Conservation (phyloP, 2,113 vertebrate genomes). For the Corynorhinus townsendii region DNA sequence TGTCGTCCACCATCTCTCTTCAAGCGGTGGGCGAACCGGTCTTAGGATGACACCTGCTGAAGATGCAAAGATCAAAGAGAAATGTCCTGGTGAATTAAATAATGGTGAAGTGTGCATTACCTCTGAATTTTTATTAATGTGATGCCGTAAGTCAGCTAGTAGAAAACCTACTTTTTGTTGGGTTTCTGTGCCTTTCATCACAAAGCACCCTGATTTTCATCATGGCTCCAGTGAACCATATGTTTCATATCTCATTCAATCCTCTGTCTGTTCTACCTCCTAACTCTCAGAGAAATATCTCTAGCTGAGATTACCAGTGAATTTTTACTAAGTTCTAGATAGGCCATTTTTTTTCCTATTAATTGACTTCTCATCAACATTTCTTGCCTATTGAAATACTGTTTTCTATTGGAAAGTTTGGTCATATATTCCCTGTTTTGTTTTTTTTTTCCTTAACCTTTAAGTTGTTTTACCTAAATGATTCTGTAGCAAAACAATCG, state of each 20-base stretch:
- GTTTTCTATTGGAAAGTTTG: neutral
- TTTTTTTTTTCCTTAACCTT: neutral
- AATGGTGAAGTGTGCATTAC: fast-evolving
- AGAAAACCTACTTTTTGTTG: neutral
- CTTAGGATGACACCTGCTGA: neutral
- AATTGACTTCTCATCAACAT: neutral
- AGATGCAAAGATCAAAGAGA: neutral
- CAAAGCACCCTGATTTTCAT: neutral
- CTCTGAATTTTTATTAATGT: neutral
- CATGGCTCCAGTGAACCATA: neutral
- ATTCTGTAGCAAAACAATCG: neutral
- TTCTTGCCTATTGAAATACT: neutral
- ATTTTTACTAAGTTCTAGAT: neutral
- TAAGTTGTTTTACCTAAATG: neutral
- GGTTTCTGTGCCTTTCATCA: neutral
- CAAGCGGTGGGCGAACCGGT: fast-evolving
- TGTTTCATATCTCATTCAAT: neutral
- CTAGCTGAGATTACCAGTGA: neutral
- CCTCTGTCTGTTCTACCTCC: neutral
- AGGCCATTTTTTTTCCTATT: neutral
- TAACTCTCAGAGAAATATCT: neutral
- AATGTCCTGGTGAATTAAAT: neutral
- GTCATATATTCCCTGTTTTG: neutral
- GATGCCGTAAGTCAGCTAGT: neutral
- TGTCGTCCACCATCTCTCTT: neutral